Percentiles rank a stretch among this genome's conserved stretches.
phyloP scores from a whole-genome alignment of 2,797 vertebrate species.

The Gobio occitaniae region DNA sequence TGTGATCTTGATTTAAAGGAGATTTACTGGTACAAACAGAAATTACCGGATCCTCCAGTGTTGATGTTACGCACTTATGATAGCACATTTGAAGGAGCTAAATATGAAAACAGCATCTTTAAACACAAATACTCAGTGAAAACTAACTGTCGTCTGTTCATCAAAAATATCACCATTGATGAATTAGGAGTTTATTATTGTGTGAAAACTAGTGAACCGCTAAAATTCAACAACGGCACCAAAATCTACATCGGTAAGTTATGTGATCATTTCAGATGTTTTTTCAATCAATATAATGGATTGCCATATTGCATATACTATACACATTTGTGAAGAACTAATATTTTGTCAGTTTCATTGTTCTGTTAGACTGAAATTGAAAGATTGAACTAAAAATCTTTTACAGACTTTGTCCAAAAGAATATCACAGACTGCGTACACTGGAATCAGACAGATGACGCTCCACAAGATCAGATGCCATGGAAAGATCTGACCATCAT shows the following conservation, averaged over 20 bases:
- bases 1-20: not conserved
- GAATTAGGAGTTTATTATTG: conserved; percentile 10
- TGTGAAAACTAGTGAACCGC: too few relatives aligned
- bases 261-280: not conserved
- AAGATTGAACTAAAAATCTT: not conserved
- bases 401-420: not conserved
- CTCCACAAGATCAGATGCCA: not conserved
- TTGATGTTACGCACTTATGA: not conserved
- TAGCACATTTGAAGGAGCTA: accelerated
- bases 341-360: not conserved
- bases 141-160: not conserved
- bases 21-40: not conserved
- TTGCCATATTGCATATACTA: not conserved
- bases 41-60: not conserved
- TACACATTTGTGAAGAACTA: not conserved
- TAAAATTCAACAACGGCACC: not conserved
- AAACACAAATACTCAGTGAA: not conserved
- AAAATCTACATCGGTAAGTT: not conserved
- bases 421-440: not conserved
- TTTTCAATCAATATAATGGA: not conserved
- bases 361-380: not conserved
- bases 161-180: not conserved
- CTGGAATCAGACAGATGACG: not conserved
- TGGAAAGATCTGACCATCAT: not conserved
- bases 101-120: not conserved